Evolutionary conservation across 1,140 invertebrate genomes (phyloP), one percentile per base, ranked within the genome.

Genomic region (Leptopilina clavipes): DNA sequence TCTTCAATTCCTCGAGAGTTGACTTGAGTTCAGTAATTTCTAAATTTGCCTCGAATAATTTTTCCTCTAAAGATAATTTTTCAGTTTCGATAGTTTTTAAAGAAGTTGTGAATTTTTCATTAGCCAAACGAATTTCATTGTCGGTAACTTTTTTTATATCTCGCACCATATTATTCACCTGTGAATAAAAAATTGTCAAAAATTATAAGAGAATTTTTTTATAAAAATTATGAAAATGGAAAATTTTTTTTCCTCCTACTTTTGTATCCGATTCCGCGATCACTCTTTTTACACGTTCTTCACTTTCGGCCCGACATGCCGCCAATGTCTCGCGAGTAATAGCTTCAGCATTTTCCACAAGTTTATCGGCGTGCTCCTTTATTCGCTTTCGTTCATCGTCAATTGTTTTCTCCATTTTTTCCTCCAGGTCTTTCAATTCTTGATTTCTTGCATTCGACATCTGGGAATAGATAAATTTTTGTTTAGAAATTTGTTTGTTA

Each of bases 231-330:
- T 73, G 14, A 40, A 37, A n/a, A 18, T 1, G 12, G 1, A 56
- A 73, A 59, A 18, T 12, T 14, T 70, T 40, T 40, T 9, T 7
- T 40, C 2, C 9, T 72, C 77, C 81, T 79, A 89, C 87, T 81
- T 88, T 89, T 5, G 80, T 81, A 70, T 89, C 86, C 70, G 81
- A 85, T 79, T 89, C 87, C 6, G 78, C 77, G 37, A 89, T 87
- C 6, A 85, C 79, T 72, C 84, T 82, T 76, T 85, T 89, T 0
- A 88, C 80, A 56, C 84, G 84, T 78, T 89, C 87, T 37, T 87
- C 85, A 37, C 83, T 87, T 76, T 89, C 85, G 9, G 78, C 82
- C 25, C 83, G 84, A 78, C 86, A 89, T n/a, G 86, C 85, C 22
- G 82, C 83, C n/a, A 89, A 79, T 59, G 83, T 85, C 71, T 88